Conservation (phyloP, 2,797 vertebrate species). For the Leuciscus waleckii region DNA sequence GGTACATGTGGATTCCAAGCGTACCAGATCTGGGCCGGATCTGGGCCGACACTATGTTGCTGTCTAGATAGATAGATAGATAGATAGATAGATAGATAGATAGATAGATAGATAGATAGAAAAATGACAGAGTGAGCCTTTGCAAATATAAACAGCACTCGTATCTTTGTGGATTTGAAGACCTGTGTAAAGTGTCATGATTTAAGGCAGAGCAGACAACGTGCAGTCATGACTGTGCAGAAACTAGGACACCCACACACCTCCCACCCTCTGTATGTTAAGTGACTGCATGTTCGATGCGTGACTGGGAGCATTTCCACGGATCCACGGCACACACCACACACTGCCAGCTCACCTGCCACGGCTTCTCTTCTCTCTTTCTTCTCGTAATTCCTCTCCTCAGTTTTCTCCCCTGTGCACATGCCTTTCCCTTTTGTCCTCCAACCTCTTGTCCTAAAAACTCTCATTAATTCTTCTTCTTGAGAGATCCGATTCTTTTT, state of each 20-base stretch:
- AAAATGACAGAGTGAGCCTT: background rate
- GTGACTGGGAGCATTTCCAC: constrained; percentile 42
- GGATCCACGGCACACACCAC: constrained; percentile 12
- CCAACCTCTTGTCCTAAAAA: constrained; percentile 50
- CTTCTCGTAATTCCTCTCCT: constrained; percentile 14
- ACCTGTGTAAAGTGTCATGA: background rate
- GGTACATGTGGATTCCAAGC: too few species aligned
- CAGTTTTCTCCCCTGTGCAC: background rate
- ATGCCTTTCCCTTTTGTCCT: constrained; percentile 14
- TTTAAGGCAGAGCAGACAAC: constrained; percentile 13
- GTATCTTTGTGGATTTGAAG: background rate
- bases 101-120: background rate
- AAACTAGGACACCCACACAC: constrained; percentile 49
- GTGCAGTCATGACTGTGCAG: constrained; percentile 54
- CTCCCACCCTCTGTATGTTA: constrained; percentile 10
- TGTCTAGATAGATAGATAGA: background rate
- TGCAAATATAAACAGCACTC: background rate
- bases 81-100: background rate
- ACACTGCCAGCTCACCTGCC: constrained; percentile 49
- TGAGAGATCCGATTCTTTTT: constrained; percentile 46
- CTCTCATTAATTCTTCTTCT: constrained; percentile 57
- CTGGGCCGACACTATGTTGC: too few species aligned
- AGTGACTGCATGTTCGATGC: constrained; percentile 34
- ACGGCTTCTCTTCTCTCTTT: constrained; percentile 21
- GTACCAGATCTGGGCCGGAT: too few species aligned